phyloP scores from a whole-genome alignment of 2,113 vertebrate genomes.

The Corydoras maculifer region DNA sequence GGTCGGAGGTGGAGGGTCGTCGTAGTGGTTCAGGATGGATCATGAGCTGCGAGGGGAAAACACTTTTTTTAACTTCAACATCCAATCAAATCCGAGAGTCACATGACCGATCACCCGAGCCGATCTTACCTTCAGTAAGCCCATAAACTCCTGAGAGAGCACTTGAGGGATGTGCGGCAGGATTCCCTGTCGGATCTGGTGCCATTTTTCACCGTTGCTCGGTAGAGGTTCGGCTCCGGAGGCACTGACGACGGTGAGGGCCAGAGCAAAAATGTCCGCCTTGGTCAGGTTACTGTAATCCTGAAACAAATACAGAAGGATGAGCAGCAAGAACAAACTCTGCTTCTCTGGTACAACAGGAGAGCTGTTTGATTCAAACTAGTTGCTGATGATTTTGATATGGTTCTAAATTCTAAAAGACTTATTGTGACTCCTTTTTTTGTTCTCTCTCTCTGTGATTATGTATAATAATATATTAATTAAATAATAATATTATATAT shows the following conservation, averaged over 20 bases:
- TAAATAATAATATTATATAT: no score
- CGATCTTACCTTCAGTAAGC: constrained; percentile 73
- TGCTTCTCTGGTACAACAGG: no score
- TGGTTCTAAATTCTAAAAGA: no score
- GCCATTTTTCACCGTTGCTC: constrained; percentile 92
- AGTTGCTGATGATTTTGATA: no score
- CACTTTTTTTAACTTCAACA: neutral
- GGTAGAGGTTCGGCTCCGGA: constrained; percentile 88
- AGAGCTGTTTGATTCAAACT: no score
- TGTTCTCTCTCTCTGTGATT: no score
- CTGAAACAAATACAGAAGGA: constrained; percentile 52
- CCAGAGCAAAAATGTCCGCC: constrained; percentile 92
- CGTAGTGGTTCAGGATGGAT: constrained; percentile 83
- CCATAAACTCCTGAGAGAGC: constrained; percentile 80
- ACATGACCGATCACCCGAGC: no score
- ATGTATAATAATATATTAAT: no score
- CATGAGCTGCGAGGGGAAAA: constrained; percentile 73
- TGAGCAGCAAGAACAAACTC: no score
- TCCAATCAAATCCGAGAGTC: neutral
- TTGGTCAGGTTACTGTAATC: constrained; percentile 83
- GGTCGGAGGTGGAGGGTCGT: constrained; percentile 80
- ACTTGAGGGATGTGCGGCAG: constrained; percentile 86
- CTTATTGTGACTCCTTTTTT: no score
- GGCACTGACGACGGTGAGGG: constrained; percentile 84
- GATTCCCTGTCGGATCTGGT: constrained; percentile 86